Evolutionary conservation across 2,113 vertebrate genomes (phyloP).

Genomic region (Chamaetylas fuelleborni): DNA sequence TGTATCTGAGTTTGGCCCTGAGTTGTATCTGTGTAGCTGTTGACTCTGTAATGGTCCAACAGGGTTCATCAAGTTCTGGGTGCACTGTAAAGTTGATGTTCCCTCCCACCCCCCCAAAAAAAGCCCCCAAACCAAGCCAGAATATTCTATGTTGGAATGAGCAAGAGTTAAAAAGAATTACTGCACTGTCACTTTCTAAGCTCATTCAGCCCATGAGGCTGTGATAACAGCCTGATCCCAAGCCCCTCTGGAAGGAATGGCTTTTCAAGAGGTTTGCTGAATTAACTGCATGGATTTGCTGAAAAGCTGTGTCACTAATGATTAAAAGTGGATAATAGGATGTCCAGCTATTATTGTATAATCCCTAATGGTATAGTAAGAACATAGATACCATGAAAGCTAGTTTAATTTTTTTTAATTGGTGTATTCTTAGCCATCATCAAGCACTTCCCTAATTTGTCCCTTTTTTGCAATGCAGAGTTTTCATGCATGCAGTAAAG

Average conservation of each 20-base stretch:
- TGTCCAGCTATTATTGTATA: neutral
- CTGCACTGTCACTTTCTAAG: neutral
- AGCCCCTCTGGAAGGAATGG: neutral
- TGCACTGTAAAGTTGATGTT: neutral
- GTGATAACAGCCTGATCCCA: neutral
- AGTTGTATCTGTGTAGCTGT: neutral
- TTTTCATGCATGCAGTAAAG: neutral
- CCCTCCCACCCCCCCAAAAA: neutral
- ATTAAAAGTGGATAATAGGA: conserved; percentile 2
- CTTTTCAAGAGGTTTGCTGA: neutral
- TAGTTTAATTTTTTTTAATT: neutral
- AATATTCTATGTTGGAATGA: neutral
- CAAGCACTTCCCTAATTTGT: neutral
- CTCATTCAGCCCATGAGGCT: neutral
- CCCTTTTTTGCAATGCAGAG: neutral
- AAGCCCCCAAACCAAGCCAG: neutral
- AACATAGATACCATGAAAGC: neutral
- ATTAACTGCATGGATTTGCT: neutral
- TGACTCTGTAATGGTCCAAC: neutral
- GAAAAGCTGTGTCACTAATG: neutral
- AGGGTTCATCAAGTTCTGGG: neutral
- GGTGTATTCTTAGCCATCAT: neutral
- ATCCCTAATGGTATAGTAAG: neutral
- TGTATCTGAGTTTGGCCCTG: conserved; percentile 30
- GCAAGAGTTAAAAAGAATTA: neutral